A percentile compares a stretch with the other conserved stretches of the same genome.
Conservation (phyloP, 1,140 invertebrate species). For the Temnothorax curvispinosus region DNA sequence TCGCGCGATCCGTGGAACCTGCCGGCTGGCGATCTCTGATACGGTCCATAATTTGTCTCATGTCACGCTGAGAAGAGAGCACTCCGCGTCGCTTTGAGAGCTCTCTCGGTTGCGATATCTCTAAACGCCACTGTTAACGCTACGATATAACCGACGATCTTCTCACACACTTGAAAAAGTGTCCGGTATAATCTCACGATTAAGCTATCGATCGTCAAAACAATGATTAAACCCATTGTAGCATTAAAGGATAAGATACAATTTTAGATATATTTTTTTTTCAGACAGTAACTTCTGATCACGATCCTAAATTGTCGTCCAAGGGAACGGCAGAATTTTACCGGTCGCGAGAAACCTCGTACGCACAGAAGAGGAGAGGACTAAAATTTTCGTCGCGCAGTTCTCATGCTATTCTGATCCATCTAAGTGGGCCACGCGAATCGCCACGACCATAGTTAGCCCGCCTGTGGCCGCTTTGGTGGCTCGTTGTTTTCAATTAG, state of each 20-base stretch:
- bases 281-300: neutral
- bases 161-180: too few relatives aligned
- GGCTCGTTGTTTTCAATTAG: conserved; percentile 55
- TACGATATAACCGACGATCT: neutral
- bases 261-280: neutral
- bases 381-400: conserved; percentile 19
- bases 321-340: neutral
- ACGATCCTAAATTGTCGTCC: neutral
- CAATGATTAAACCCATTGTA: neutral
- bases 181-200: neutral
- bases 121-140: neutral
- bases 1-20: neutral
- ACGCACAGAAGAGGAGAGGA: neutral
- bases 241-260: neutral
- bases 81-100: neutral
- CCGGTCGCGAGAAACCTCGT: neutral
- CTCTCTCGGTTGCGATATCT: neutral
- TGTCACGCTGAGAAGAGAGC: neutral
- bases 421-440: conserved; percentile 43
- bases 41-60: neutral
- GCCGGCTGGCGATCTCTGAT: neutral
- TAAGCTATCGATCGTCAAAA: neutral
- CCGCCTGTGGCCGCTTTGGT: conserved; percentile 38
- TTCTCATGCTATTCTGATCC: conserved; percentile 43
- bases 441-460: conserved; percentile 35